Evolutionary conservation across 2,113 vertebrate species (phyloP).

Genomic region (Daubentonia madagascariensis): DNA sequence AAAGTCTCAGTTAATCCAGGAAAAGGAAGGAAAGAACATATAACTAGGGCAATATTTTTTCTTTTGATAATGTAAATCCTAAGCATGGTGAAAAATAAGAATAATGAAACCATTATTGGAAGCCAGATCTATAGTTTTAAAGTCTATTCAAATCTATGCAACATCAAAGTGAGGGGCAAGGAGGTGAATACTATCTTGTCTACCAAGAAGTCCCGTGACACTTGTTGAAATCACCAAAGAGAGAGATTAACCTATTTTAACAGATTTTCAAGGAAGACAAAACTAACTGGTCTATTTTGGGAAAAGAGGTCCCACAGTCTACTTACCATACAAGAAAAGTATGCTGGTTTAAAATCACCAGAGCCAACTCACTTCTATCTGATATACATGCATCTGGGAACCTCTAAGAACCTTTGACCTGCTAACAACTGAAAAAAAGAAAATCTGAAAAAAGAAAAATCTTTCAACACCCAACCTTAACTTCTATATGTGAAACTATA

Average conservation of each 20-base stretch:
- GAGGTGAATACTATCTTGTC: background rate
- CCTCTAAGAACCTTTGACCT: background rate
- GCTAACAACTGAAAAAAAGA: background rate
- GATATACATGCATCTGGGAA: background rate
- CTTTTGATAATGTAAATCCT: constrained; percentile 2
- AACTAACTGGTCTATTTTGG: background rate
- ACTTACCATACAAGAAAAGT: background rate
- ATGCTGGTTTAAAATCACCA: background rate
- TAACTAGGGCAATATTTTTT: background rate
- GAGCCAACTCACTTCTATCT: background rate
- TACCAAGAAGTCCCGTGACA: background rate
- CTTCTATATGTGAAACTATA: background rate
- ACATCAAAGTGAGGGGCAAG: background rate
- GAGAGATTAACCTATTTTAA: background rate
- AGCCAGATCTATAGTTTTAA: background rate
- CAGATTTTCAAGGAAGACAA: constrained; percentile 33
- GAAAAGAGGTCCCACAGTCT: background rate
- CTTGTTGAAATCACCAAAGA: background rate
- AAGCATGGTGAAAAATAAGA: background rate
- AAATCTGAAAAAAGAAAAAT: background rate
- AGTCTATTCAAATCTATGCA: background rate
- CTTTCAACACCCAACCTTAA: constrained; percentile 1
- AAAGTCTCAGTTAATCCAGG: background rate
- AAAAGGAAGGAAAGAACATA: background rate
- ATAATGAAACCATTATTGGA: background rate